Conservation (phyloP, 2,888 invertebrate species). For the Apoda limacodes region DNA sequence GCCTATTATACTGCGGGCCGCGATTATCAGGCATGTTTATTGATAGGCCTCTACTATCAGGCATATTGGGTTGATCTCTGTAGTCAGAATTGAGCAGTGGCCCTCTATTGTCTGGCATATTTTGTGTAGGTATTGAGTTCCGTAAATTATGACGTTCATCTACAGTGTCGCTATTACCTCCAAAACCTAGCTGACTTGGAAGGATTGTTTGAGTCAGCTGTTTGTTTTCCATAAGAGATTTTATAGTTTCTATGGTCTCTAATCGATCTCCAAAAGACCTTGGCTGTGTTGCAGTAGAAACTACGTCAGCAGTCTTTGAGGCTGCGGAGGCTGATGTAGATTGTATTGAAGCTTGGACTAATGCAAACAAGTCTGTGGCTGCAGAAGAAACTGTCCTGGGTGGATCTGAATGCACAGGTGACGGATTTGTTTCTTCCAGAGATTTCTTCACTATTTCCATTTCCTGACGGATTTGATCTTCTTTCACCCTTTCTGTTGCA, state of each 20-base stretch:
- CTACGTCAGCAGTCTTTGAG: slow-evolving; percentile 26
- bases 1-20: slow-evolving; percentile 2
- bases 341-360: slow-evolving; percentile 51
- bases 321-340: slow-evolving; percentile 24
- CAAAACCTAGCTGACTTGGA: background rate
- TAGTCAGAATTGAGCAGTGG: too few relatives aligned
- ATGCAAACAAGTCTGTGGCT: slow-evolving; percentile 44
- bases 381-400: background rate
- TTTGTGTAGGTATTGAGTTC: too few relatives aligned
- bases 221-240: slow-evolving; percentile 9
- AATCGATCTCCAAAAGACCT: slow-evolving; percentile 49
- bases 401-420: slow-evolving; percentile 20
- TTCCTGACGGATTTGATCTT: slow-evolving; percentile 68
- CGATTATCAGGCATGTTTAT: slow-evolving; percentile 6
- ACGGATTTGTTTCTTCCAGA: slow-evolving; percentile 36
- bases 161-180: background rate
- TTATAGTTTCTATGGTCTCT: too few relatives aligned
- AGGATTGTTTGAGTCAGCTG: too few relatives aligned
- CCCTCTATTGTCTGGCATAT: too few relatives aligned
- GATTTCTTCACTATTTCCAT: slow-evolving; percentile 68
- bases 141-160: too few relatives aligned
- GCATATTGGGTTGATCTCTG: slow-evolving; percentile 10
- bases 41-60: too few relatives aligned
- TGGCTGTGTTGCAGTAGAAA: slow-evolving; percentile 36
- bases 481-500: slow-evolving; percentile 78